Conservation (phyloP, 1,140 invertebrate genomes). For the Bombus vancouverensis region DNA sequence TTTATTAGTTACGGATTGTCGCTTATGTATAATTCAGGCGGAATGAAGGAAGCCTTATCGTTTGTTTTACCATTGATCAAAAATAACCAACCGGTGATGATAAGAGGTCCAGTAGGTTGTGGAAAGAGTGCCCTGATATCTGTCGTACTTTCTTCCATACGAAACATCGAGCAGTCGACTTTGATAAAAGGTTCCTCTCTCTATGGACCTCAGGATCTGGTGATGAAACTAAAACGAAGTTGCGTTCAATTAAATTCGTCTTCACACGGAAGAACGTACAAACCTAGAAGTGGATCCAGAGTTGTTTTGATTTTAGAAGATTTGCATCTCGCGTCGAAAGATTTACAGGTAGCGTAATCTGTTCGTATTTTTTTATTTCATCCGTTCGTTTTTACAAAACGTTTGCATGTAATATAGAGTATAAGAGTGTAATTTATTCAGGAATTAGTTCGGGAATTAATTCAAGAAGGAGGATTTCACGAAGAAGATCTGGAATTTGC, state of each 20-base stretch:
- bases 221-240: slow-evolving; percentile 73
- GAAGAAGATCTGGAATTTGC: slow-evolving; percentile 81
- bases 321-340: slow-evolving; percentile 75
- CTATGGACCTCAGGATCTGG: slow-evolving; percentile 77
- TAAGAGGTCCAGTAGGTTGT: slow-evolving; percentile 75
- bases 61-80: slow-evolving; percentile 76
- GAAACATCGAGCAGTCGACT: slow-evolving; percentile 67
- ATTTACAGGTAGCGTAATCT: slow-evolving; percentile 71
- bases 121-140: slow-evolving; percentile 78
- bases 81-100: slow-evolving; percentile 71
- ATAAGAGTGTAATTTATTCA: slow-evolving; percentile 25
- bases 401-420: too few relatives aligned
- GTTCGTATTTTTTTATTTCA: neutral
- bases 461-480: slow-evolving; percentile 79
- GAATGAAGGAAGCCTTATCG: slow-evolving; percentile 70
- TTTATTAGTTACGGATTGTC: too few relatives aligned
- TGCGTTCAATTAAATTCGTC: slow-evolving; percentile 79
- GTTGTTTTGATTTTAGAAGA: slow-evolving; percentile 77
- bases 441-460: slow-evolving; percentile 77
- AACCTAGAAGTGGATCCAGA: slow-evolving; percentile 74
- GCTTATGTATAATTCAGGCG: slow-evolving; percentile 56
- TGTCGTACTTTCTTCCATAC: slow-evolving; percentile 68
- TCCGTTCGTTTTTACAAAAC: too few relatives aligned
- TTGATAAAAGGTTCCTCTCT: slow-evolving; percentile 75
- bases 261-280: slow-evolving; percentile 74